Evolutionary conservation across 2,888 invertebrate genomes (phyloP).

Genomic region (Chymomyza procnemis): DNA sequence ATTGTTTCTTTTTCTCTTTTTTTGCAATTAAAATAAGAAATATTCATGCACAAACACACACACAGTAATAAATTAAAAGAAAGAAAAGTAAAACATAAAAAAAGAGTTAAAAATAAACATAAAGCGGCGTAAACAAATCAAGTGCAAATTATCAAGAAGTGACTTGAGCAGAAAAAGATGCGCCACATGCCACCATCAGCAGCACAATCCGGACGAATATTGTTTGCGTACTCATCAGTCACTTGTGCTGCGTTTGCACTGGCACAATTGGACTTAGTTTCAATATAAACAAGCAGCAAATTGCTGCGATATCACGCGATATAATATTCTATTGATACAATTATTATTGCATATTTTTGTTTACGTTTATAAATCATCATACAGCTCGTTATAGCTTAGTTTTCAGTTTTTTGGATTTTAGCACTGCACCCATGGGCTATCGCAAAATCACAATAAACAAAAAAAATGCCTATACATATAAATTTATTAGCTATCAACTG

Average conservation of each 20-base stretch:
- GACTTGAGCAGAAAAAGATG: background rate
- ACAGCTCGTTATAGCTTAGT: no score
- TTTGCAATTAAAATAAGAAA: constrained; percentile 55
- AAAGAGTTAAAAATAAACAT: constrained; percentile 45
- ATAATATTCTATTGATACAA: no score
- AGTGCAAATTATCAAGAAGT: constrained; percentile 52
- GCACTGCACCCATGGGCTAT: no score
- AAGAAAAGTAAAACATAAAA: constrained; percentile 15
- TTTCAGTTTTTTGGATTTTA: no score
- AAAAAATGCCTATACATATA: no score
- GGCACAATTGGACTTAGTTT: background rate
- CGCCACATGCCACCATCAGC: constrained; percentile 28
- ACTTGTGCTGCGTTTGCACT: background rate
- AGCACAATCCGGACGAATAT: background rate
- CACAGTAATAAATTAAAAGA: background rate
- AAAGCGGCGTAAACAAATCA: constrained; percentile 57
- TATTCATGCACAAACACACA: background rate
- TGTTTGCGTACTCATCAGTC: no score
- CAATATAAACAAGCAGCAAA: no score
- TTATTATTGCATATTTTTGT: no score
- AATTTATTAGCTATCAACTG: no score
- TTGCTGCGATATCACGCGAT: no score
- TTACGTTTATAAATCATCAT: no score
- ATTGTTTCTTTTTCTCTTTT: constrained; percentile 17
- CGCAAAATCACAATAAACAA: no score